Percentiles rank a stretch among this genome's conserved stretches.
Evolutionary conservation across 2,888 invertebrate genomes (phyloP).

Genomic region (Colletes collaris): DNA sequence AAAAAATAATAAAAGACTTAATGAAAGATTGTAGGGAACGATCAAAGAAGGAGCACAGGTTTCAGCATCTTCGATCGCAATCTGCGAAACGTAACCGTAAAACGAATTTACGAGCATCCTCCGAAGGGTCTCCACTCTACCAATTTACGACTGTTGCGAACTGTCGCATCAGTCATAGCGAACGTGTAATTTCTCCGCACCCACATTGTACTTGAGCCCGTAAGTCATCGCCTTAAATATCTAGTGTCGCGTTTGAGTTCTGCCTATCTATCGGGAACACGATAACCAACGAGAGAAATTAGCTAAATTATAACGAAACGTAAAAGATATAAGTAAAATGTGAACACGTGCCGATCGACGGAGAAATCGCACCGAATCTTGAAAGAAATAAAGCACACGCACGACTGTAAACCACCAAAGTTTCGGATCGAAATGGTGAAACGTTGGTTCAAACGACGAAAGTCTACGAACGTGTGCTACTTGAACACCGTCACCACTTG

Average conservation of each 20-base stretch:
- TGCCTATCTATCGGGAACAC: not conserved
- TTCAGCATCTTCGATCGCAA: constrained; percentile 45
- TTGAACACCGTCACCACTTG: constrained; percentile 63
- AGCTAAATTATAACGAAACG: not conserved
- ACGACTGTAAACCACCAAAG: constrained; percentile 58
- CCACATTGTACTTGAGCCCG: constrained; percentile 16
- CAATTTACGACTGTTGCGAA: constrained; percentile 61
- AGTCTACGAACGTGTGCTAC: constrained; percentile 60
- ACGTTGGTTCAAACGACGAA: constrained; percentile 32
- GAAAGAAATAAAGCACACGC: constrained; percentile 59
- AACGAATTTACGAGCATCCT: constrained; percentile 68
- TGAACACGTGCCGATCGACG: constrained; percentile 12
- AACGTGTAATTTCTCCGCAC: constrained; percentile 67
- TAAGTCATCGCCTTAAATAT: constrained; percentile 15
- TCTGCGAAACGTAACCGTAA: constrained; percentile 50
- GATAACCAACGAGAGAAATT: not conserved
- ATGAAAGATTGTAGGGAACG: constrained; percentile 1
- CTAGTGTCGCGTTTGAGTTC: constrained; percentile 15
- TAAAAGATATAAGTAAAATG: not conserved
- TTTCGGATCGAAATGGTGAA: constrained; percentile 20
- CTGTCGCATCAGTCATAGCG: constrained; percentile 68
- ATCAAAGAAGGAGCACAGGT: constrained; percentile 10
- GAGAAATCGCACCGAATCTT: constrained; percentile 57
- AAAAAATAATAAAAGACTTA: not conserved
- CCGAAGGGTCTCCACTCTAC: constrained; percentile 81